Conservation (phyloP, 2,797 vertebrate genomes). For the Rhinoraja longicauda region DNA sequence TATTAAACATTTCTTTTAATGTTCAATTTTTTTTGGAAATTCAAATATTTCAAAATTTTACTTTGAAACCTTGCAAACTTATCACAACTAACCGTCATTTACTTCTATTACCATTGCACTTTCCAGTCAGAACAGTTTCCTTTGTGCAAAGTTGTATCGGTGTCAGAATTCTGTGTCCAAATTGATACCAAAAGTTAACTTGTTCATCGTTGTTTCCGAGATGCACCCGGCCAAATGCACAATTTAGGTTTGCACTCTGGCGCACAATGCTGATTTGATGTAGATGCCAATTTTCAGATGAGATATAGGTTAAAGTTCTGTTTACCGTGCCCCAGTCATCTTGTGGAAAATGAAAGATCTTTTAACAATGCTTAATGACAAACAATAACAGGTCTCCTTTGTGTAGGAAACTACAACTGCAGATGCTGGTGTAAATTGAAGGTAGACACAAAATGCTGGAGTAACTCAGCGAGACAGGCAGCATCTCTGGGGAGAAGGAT, state of each 20-base stretch:
- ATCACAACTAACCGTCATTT: background rate
- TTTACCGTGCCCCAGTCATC: background rate
- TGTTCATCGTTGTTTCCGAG: background rate
- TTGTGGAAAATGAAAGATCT: background rate
- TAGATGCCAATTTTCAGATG: background rate
- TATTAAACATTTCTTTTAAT: background rate
- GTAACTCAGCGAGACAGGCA: no score
- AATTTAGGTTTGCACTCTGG: background rate
- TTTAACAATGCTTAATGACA: background rate
- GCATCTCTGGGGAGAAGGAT: no score
- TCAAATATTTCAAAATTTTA: background rate
- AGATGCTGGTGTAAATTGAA: no score
- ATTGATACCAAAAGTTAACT: background rate
- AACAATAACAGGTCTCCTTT: background rate
- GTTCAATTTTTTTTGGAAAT: background rate
- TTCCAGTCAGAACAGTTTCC: background rate
- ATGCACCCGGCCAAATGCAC: background rate
- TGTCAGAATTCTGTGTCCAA: background rate
- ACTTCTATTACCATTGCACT: background rate
- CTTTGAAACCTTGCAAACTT: background rate
- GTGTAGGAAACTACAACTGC: no score
- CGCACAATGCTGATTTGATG: background rate
- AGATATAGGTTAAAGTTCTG: background rate
- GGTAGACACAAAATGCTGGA: no score
- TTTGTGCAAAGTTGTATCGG: background rate